Percentiles rank a stretch among this genome's conserved stretches.
phyloP scores from a whole-genome alignment of 2,888 invertebrate species.

The Camptogramma bilineatum region DNA sequence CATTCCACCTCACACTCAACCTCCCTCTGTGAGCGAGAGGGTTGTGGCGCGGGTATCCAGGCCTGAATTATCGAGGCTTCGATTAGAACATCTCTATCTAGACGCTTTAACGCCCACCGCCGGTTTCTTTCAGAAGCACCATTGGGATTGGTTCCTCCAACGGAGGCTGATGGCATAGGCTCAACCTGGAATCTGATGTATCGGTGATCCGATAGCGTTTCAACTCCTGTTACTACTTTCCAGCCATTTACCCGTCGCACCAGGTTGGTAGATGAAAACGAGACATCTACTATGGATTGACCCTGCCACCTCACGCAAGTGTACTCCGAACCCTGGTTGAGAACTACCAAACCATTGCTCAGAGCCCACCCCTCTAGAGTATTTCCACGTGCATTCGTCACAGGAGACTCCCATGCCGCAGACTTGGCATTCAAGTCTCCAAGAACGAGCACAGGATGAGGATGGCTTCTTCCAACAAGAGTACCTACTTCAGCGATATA shows the following conservation, averaged over 20 bases:
- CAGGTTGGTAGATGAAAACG: background rate
- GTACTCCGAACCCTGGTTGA: too few relatives aligned
- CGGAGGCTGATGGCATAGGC: background rate
- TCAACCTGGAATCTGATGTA: background rate
- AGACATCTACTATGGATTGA: background rate
- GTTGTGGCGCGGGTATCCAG: background rate
- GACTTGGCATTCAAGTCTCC: too few relatives aligned
- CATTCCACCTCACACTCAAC: background rate
- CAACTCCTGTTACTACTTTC: too few relatives aligned
- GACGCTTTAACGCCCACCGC: too few relatives aligned
- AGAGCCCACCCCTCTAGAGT: background rate
- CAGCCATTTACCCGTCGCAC: background rate
- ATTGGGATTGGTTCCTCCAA: background rate
- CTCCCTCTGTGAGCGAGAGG: background rate
- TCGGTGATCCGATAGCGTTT: conserved; percentile 3
- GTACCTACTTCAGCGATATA: background rate
- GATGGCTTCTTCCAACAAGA: background rate
- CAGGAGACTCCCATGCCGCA: background rate
- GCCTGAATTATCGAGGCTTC: conserved; percentile 1
- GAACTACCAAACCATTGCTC: too few relatives aligned
- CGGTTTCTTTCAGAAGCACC: background rate
- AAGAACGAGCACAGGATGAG: too few relatives aligned
- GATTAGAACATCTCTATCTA: background rate
- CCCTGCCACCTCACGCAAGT: conserved; percentile 6
- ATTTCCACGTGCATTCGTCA: background rate